phyloP scores from a whole-genome alignment of 2,797 vertebrate genomes.

The Cheirogaleus major region DNA sequence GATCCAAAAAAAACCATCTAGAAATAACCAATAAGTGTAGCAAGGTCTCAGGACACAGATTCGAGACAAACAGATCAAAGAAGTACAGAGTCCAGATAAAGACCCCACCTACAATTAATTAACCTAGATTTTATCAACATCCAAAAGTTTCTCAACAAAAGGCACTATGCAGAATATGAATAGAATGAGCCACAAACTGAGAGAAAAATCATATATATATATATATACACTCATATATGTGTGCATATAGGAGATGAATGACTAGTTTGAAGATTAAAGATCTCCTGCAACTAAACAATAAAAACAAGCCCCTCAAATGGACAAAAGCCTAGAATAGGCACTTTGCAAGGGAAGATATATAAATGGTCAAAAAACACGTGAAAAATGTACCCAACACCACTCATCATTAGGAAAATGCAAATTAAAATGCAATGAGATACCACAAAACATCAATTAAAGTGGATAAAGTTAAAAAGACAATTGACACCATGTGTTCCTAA shows the following conservation, averaged over 20 bases:
- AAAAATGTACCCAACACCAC: background rate
- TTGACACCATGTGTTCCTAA: background rate
- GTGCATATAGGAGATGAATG: background rate
- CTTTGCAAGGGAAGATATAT: background rate
- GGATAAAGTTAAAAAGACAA: background rate
- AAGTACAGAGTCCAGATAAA: background rate
- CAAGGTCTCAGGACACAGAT: background rate
- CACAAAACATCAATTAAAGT: background rate
- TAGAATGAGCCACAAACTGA: background rate
- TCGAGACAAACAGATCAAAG: background rate
- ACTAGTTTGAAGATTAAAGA: conserved; percentile 2
- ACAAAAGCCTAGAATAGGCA: background rate
- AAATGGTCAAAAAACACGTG: background rate
- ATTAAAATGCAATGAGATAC: background rate
- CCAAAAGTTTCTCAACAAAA: background rate
- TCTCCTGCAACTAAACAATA: background rate
- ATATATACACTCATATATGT: background rate
- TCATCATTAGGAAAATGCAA: background rate
- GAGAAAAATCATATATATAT: background rate
- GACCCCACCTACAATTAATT: background rate
- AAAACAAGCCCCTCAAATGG: background rate
- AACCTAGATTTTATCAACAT: background rate
- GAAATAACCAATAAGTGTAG: conserved; percentile 6
- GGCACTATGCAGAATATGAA: background rate
- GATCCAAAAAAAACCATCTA: background rate